A percentile compares a stretch with the other conserved stretches of the same genome.
Conservation (phyloP, 2,113 vertebrate genomes). For the Passer montanus region DNA sequence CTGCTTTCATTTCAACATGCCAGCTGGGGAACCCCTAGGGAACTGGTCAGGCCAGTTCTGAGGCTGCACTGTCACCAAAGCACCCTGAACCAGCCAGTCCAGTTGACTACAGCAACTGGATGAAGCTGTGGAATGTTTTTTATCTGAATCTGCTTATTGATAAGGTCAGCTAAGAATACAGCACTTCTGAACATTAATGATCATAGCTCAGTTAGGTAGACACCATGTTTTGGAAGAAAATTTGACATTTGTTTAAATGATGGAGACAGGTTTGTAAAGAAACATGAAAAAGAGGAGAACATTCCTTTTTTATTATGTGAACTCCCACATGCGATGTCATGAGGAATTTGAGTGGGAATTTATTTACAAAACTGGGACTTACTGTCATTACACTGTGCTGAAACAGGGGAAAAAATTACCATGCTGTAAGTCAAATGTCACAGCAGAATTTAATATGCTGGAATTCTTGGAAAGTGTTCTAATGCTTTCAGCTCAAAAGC, state of each 20-base stretch:
- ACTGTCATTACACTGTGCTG: slow-evolving; percentile 4
- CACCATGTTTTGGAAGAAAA: neutral
- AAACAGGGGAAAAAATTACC: slow-evolving; percentile 25
- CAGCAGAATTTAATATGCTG: slow-evolving; percentile 40
- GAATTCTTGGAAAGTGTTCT: slow-evolving; percentile 58
- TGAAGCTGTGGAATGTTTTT: neutral
- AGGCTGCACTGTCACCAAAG: neutral
- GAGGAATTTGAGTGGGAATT: slow-evolving; percentile 73
- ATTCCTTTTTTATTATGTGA: slow-evolving; percentile 62
- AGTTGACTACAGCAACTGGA: neutral
- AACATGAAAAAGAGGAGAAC: slow-evolving; percentile 8
- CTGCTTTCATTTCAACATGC: neutral
- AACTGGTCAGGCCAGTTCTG: neutral
- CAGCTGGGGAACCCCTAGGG: neutral
- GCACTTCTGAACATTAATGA: neutral
- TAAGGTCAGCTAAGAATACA: neutral
- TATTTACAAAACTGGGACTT: slow-evolving; percentile 58
- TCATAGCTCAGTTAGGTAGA: neutral
- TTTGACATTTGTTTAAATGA: neutral
- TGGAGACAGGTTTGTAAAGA: neutral
- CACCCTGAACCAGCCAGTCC: neutral
- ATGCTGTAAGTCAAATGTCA: slow-evolving; percentile 62
- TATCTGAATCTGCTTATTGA: neutral
- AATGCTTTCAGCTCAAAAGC: slow-evolving; percentile 18
- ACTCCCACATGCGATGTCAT: slow-evolving; percentile 46